Evolutionary conservation across 1,140 invertebrate genomes (phyloP).

Genomic region (Aricia agestis): DNA sequence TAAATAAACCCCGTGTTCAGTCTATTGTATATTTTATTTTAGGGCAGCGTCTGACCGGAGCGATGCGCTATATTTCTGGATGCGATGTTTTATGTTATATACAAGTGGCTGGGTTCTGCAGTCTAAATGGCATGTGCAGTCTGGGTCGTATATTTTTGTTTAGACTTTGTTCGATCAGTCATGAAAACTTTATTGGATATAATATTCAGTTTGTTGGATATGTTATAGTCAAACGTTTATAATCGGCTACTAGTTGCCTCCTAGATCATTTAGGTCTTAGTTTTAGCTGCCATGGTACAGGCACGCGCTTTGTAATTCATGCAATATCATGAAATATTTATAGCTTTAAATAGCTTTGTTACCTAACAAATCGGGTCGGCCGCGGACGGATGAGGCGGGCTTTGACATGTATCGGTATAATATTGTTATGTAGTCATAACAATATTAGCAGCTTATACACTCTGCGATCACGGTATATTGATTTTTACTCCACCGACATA

Average conservation of each 20-base stretch:
- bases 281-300: no score
- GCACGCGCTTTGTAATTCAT: no score
- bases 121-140: neutral
- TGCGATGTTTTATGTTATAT: neutral
- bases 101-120: slow-evolving; percentile 1
- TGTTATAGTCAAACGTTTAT: no score
- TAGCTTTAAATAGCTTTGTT: neutral
- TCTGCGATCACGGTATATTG: neutral
- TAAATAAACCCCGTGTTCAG: slow-evolving; percentile 12
- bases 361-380: neutral
- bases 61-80: slow-evolving; percentile 11
- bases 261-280: no score
- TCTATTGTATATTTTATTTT: slow-evolving; percentile 15
- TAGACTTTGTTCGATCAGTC: neutral
- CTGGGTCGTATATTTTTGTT: slow-evolving; percentile 6
- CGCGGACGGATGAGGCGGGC: neutral
- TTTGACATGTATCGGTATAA: slow-evolving; percentile 3
- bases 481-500: neutral
- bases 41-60: neutral
- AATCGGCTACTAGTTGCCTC: no score
- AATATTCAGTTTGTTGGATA: neutral
- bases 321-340: neutral
- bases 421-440: slow-evolving; percentile 4
- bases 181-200: neutral
- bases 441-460: neutral